Evolutionary conservation across 1,140 invertebrate species (phyloP).

Genomic region (Chironomus tepperi): DNA sequence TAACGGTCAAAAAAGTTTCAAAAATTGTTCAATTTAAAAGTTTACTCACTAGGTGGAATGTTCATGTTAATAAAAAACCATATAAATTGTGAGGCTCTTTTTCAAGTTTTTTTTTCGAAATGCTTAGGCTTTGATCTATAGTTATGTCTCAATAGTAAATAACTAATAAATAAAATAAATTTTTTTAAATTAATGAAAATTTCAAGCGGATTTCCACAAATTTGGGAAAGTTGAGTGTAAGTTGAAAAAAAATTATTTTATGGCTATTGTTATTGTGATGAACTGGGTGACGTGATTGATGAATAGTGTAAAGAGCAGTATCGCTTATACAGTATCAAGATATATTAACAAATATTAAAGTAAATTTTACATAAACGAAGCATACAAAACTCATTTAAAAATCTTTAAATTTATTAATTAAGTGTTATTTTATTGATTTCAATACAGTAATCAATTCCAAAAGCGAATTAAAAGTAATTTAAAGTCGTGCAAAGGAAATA

Average conservation of each 20-base stretch:
- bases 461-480: neutral
- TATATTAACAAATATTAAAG: conserved; percentile 15
- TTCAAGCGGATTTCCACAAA: neutral
- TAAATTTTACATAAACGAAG: conserved; percentile 14
- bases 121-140: neutral
- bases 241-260: too few species aligned
- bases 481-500: conserved; percentile 2
- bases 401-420: conserved; percentile 5
- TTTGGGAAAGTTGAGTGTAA: too few species aligned
- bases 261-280: too few species aligned
- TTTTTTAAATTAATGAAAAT: neutral
- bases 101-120: conserved; percentile 14
- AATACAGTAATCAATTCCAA: conserved; percentile 2
- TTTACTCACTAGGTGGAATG: too few species aligned
- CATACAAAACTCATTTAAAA: conserved; percentile 9
- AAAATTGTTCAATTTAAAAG: too few species aligned
- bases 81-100: neutral
- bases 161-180: neutral
- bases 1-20: too few species aligned
- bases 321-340: neutral
- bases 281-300: neutral
- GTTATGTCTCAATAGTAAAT: neutral
- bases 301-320: neutral
- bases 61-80: too few species aligned
- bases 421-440: conserved; percentile 14